phyloP scores from a whole-genome alignment of 2,113 vertebrate species.

The Rhombomys opimus region DNA sequence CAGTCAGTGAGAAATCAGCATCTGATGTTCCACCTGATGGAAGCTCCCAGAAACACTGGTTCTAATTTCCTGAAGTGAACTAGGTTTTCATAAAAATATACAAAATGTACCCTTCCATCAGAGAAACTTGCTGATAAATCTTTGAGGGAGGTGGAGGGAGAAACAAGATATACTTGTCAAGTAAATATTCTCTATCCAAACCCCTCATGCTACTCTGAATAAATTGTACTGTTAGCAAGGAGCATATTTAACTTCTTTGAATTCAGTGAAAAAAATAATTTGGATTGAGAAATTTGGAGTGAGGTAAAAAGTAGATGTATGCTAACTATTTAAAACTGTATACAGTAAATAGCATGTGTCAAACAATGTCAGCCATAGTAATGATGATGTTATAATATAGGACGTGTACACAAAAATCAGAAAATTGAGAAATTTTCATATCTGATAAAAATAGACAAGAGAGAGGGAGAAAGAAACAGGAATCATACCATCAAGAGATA shows the following conservation, averaged over 20 bases:
- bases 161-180: not conserved
- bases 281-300: not conserved
- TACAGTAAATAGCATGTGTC: not conserved
- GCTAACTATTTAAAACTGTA: not conserved
- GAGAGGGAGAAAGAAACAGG: not conserved
- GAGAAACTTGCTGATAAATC: slow-evolving; percentile 23
- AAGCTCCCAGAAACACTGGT: not conserved
- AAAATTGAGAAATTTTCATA: slow-evolving; percentile 14
- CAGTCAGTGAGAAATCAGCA: slow-evolving; percentile 52
- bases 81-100: slow-evolving; percentile 22
- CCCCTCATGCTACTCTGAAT: not conserved
- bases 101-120: slow-evolving; percentile 13
- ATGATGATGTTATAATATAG: not conserved
- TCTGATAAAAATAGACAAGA: not conserved
- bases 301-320: not conserved
- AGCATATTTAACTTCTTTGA: not conserved
- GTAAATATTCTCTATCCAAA: slow-evolving; percentile 19
- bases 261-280: slow-evolving; percentile 27
- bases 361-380: slow-evolving; percentile 29
- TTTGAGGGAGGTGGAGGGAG: not conserved
- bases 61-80: slow-evolving; percentile 57
- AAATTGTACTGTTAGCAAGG: not conserved
- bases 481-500: not conserved
- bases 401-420: not conserved
- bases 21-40: slow-evolving; percentile 3